Evolutionary conservation across 2,888 invertebrate species (phyloP), one percentile per base, ranked within the genome.

Genomic region (Clivina fossor): DNA sequence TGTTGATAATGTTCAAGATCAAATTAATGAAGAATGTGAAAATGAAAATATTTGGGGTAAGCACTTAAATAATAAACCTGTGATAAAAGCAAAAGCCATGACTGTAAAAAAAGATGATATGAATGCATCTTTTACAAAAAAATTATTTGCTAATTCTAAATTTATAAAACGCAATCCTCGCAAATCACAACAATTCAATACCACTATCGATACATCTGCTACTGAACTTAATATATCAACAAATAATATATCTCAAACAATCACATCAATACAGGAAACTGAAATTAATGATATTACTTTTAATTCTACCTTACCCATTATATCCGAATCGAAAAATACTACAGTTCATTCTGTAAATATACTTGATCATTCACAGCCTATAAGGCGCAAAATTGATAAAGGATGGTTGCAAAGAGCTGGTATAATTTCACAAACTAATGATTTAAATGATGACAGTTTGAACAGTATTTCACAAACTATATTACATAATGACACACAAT

Each of bases 151-250:
- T 54, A 80, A 81, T 40, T 77, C 81, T 16, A 84, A 79, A 62
- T 86, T 90, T 70, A 79, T 81, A 3, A 81, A 88, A 65, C 78
- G 90, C 64, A 90, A 90, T 74, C 90, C 90, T 1, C 79, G 89
- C 55, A n/a, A 64, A 50, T 53, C 60, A 61, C 19, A 63, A 60
- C 41, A 32, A 19, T 50, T 56, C 57, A 18, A 26, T n/a, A 64
- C 2, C 65, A 22, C 64, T 3, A 65, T 64, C 47, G 40, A 35
- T 35, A 47, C 38, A 15, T 49, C 20, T n/a, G 37, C 26, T 33
- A 35, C 35, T 11, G n/a, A n/a, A n/a, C 24, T 41, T 22, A 49
- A 58, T 24, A 40, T 32, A 28, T 28, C 50, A 15, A 18, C 11
- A 35, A 8, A 9, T 19, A 33, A 50, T 46, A 19, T 18, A 0